phyloP scores from a whole-genome alignment of 2,888 invertebrate species.

The Phorcus lineatus region DNA sequence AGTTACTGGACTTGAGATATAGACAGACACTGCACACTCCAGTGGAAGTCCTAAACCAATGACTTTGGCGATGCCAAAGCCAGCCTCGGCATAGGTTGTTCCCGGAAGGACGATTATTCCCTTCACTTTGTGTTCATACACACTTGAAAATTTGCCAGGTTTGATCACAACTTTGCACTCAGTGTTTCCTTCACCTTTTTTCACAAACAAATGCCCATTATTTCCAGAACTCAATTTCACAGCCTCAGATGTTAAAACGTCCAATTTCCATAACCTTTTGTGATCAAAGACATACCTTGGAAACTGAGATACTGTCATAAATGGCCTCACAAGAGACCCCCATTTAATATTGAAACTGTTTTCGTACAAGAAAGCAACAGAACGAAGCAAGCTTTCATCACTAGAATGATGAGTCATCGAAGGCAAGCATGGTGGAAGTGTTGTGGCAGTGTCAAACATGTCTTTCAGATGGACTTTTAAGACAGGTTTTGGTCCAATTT shows the following conservation, averaged over 20 bases:
- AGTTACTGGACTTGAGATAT: too few species aligned
- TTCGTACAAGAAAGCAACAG: not conserved
- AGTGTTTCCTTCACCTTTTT: not conserved
- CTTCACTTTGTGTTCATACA: too few species aligned
- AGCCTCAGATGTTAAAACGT: not conserved
- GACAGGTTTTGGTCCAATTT: too few species aligned
- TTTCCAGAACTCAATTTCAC: too few species aligned
- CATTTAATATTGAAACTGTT: not conserved
- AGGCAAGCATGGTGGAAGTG: not conserved
- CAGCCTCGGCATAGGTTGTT: constrained; percentile 55
- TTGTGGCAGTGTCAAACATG: constrained; percentile 33
- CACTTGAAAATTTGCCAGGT: constrained; percentile 30
- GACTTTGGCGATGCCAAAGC: constrained; percentile 41
- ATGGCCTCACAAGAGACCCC: constrained; percentile 18
- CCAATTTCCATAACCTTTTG: constrained; percentile 36
- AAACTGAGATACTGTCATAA: too few species aligned
- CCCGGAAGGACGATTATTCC: constrained; percentile 52
- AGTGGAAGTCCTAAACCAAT: not conserved
- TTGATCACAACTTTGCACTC: not conserved
- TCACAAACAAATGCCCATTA: too few species aligned
- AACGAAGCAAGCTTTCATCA: too few species aligned
- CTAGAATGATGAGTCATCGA: too few species aligned
- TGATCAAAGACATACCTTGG: constrained; percentile 55
- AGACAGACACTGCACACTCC: too few species aligned
- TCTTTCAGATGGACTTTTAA: too few species aligned